A percentile compares a stretch with the other conserved stretches of the same genome.
These are phyloP conservation scores for Eustalomyia histrio DNA, from an alignment of 2,888 invertebrate genomes.

Conservation along the genomic window DNA sequence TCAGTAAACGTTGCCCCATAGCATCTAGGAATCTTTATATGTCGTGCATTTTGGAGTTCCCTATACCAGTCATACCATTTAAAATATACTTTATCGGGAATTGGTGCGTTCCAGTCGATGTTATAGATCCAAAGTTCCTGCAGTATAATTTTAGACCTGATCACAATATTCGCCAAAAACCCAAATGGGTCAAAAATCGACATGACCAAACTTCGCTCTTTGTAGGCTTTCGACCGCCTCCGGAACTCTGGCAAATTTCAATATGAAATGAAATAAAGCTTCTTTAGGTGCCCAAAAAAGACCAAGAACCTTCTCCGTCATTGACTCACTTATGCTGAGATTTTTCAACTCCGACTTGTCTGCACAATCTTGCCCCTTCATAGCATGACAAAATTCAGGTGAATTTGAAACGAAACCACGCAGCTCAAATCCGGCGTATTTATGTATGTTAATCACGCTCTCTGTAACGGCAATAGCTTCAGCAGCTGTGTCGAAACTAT, in stretches of 20 bases:
- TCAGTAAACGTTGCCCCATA: no score
- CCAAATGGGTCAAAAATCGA: conserved; percentile 42
- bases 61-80: not conserved
- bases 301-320: no score
- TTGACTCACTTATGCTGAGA: no score
- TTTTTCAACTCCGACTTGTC: no score
- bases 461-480: conserved; percentile 50
- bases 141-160: conserved; percentile 27
- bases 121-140: not conserved
- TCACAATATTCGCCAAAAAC: conserved; percentile 41
- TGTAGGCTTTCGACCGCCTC: conserved; percentile 30
- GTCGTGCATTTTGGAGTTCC: no score
- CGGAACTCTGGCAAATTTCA: conserved; percentile 43
- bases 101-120: no score
- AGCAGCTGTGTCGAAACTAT: conserved; percentile 50
- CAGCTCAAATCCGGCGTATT: conserved; percentile 51
- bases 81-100: no score
- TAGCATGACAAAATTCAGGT: not conserved
- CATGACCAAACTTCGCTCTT: conserved; percentile 50
- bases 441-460: conserved; percentile 47
- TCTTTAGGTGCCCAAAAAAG: no score
- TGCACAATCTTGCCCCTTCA: not conserved
- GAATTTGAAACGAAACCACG: conserved; percentile 56
- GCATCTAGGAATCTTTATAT: no score
- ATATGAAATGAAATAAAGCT: conserved; percentile 14